A percentile compares a stretch with the other conserved stretches of the same genome.
Evolutionary conservation across 2,888 invertebrate species (phyloP).

Genomic region (Andrena flavipes): DNA sequence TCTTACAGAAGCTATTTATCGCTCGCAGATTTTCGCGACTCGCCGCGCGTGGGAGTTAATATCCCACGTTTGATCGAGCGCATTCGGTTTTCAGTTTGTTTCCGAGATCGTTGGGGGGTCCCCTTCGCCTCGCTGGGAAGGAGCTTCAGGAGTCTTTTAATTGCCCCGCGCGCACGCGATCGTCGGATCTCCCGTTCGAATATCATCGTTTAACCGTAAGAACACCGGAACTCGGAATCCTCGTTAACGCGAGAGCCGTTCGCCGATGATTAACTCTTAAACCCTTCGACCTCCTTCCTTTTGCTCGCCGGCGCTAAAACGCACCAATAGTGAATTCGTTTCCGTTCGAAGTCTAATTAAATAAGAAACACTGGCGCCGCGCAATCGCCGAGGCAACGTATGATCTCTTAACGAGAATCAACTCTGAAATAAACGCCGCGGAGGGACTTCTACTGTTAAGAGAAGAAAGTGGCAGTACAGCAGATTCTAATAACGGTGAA

Average conservation of each 20-base stretch:
- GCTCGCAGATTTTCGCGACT: neutral
- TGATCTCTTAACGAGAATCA: too few relatives aligned
- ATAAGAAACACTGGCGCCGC: neutral
- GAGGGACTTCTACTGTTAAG: too few relatives aligned
- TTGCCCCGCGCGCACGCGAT: slow-evolving; percentile 3
- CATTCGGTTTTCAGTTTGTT: neutral
- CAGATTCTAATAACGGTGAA: too few relatives aligned
- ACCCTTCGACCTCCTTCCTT: neutral
- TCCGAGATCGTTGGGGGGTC: neutral
- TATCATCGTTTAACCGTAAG: neutral
- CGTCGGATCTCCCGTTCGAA: neutral
- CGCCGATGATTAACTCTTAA: slow-evolving; percentile 6
- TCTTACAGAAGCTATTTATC: neutral
- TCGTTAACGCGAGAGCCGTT: neutral
- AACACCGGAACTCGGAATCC: slow-evolving; percentile 17
- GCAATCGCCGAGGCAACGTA: slow-evolving; percentile 8
- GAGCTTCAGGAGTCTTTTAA: neutral
- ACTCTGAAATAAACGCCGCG: too few relatives aligned
- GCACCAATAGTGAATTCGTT: slow-evolving; percentile 53
- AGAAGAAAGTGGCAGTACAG: too few relatives aligned
- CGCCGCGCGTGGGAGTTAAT: neutral
- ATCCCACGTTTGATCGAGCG: neutral
- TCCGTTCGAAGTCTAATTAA: slow-evolving; percentile 29
- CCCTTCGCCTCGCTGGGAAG: too few relatives aligned
- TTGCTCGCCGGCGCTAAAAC: slow-evolving; percentile 60